Base-by-base conservation (phyloP, 1,140 invertebrate genomes). In the Megalopta genalis region DNA sequence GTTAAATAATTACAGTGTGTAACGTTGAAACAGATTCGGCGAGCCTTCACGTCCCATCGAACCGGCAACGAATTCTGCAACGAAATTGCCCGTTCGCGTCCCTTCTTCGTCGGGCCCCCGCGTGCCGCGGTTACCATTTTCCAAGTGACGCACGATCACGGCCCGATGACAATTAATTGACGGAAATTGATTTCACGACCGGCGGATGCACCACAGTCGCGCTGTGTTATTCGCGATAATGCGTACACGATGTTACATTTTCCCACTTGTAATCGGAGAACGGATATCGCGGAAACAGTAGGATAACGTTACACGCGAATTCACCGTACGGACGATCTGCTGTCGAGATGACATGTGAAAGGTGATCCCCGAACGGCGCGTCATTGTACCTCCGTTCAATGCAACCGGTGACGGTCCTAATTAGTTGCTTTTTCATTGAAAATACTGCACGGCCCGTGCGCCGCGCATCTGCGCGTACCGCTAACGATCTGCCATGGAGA, bases 261-360 rank as follows among this genome's bases (percentile, higher is more conserved):
- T 10, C n/a, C 23, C 10, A n/a, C 57, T 59, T 59, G 57, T 25
- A 59, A 59, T 59, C 14, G 59, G 25, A 62, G 59, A 62, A 32
- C 14, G 59, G 59, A 27, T 62, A 62, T 60, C 57, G 57, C 57
- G 9, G 23, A 27, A 60, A 25, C 57, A 60, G 23, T 60, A 23
- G 54, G 23, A 60, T 60, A 60, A 60, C 59, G 59, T 62, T 62
- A 14, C 57, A 60, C 57, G 12, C 59, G 59, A 32, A 16, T 62
- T 18, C 59, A 32, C 23, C 1, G 23, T 23, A 12, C 3, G 23
- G 12, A 3, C 0, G 9, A n/a, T 4, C n/a, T 12, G 57, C 23
- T 12, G 25, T 7, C 7, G n/a, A 25, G 10, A 59, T 8, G 21
- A 6, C 6, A n/a, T 25, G 25, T 18, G 25, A 27, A 62, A 62